Evolutionary conservation across 2,797 vertebrate species (phyloP), one percentile per base, ranked within the genome.

Genomic region (Miichthys miiuy): DNA sequence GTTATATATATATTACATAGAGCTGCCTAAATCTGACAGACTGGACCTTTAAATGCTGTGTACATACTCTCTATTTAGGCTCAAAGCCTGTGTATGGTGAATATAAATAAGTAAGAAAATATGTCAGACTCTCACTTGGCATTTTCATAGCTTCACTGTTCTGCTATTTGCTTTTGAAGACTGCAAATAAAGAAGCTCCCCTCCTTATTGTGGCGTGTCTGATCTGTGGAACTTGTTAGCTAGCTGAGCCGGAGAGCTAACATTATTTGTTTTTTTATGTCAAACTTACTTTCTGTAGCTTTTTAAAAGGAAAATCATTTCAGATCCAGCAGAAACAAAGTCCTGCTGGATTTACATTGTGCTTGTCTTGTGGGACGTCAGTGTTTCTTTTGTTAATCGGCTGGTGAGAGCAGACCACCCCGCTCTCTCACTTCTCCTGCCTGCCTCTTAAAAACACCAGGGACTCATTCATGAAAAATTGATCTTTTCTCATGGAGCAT

Each of bases 381-480:
- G 69, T 57, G 75, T 83, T 80, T 79, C 79, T 89, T 85, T 86
- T 88, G 79, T 81, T 83, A 78, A 85, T 77, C 44, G n/a, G 21
- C 47, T 62, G 38, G 61, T 80, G 68, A 75, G 75, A 82, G 72
- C 76, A 38, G 62, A 77, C 68, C 68, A 30, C 52, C 25, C 52
- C 5, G 21, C 55, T 38, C 34, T 38, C 34, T 38, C 34, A 38
- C 64, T 16, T 68, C 78, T 84, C 71, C 60, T 71, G 54, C 63
- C 79, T 23, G 63, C 64, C 65, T 70, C 77, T 76, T 50, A 63
- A 89, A 9, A 87, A 74, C 68, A 74, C 83, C 54, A 21, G 79
- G 68, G 88, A 88, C 68, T 85, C 86, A 64, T 91, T 91, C 90
- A 91, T 90, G 78, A 94, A 93, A 92, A 76, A 93, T 92, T 75